Percentiles rank a stretch among this genome's conserved stretches.
Evolutionary conservation across 37 sponge, comb jelly and placozoan species (phyloP).

Genomic region (Cliona cf. orientalis): DNA sequence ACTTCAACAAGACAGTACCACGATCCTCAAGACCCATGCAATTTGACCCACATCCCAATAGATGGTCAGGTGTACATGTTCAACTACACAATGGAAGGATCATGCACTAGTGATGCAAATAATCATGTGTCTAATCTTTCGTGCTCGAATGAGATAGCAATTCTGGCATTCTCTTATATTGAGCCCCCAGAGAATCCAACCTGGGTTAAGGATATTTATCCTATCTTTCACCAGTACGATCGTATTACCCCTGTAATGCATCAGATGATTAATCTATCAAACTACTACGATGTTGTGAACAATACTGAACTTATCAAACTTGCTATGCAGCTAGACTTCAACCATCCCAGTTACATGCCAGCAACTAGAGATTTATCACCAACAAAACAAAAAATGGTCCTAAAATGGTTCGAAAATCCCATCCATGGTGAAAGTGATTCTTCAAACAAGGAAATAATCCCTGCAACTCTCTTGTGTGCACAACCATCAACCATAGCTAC

Average conservation of each 20-base stretch:
- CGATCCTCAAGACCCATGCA: no score
- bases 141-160: not conserved
- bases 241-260: slow-evolving; percentile 39
- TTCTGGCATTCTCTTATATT: not conserved
- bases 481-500: no score
- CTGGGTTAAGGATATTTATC: slow-evolving; percentile 41
- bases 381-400: slow-evolving; percentile 13
- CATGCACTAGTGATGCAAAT: no score
- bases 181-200: not conserved
- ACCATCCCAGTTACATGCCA: slow-evolving; percentile 70
- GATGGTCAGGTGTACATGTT: slow-evolving; percentile 50
- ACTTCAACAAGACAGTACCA: no score
- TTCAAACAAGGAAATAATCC: no score
- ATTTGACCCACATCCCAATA: slow-evolving; percentile 7
- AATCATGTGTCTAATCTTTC: not conserved
- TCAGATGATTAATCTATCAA: slow-evolving; percentile 25
- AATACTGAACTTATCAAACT: slow-evolving; percentile 29
- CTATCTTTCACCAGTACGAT: slow-evolving; percentile 54
- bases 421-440: not conserved
- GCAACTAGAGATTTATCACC: slow-evolving; percentile 53
- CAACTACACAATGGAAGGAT: no score
- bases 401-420: slow-evolving; percentile 41
- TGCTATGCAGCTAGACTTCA: slow-evolving; percentile 11
- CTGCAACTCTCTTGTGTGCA: no score
- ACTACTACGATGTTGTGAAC: slow-evolving; percentile 36